Base-by-base conservation (phyloP, 2,113 vertebrate species). In the Petrocephalus microphthalmus region DNA sequence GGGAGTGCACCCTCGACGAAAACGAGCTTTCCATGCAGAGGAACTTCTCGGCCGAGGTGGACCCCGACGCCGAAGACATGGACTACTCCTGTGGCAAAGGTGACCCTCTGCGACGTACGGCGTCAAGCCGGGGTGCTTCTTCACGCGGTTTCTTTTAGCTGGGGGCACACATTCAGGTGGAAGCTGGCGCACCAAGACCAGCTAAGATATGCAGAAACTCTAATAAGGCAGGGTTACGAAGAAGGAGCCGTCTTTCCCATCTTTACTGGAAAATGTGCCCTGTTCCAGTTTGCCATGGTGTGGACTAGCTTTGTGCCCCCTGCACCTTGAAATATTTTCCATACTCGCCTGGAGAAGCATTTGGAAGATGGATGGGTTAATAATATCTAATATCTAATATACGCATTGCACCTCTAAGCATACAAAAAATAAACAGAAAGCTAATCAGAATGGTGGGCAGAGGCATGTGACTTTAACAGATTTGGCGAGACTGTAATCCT, bases 81-180 rank as follows among this genome's bases (percentile, higher is more conserved):
- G 96, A 96, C 91, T 95, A 94, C 94, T 96, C 95, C 94, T 95
- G 95, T 94, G 95, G 94, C 91, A 96, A 96, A 95, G 97, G 97
- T 97, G 95, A 95, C 85, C n/a, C 29, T 83, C 54, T 33, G 7
- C 17, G 56, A 17, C 7, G 33, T 42, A 11, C 33, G 33, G 37
- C 71, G 42, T 6, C 71, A 29, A 7, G 33, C 15, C 74, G 7
- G 74, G 19, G 37, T 45, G 74, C 74, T 81, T 81, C 74, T 45
- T 10, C 74, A 45, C 6, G 37, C 6, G 13, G 33, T 42, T 45
- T 37, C 1, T 81, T 45, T 45, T 45, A 45, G 19, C 74, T 45
- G 19, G 19, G 33, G 42, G 15, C 33, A 7, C 74, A 81, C 2
- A 29, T 81, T 74, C 67, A 37, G 67, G 25, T 0, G 2, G n/a